Evolutionary conservation across 2,888 invertebrate species (phyloP).

Genomic region (Blastobasis lacticolella): DNA sequence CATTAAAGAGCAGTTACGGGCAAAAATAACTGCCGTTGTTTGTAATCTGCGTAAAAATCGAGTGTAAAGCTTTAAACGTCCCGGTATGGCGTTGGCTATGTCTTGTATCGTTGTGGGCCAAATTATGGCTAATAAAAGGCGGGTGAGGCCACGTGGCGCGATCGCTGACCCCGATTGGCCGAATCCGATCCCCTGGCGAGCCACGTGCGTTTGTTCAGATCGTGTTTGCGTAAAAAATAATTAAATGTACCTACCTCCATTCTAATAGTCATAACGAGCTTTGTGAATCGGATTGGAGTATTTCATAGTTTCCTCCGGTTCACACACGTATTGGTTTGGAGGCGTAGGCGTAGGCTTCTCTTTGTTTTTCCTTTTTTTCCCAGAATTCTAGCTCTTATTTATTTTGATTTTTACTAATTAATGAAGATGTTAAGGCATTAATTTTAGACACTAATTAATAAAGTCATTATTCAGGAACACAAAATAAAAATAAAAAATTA

Average conservation of each 20-base stretch:
- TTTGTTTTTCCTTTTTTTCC: no score
- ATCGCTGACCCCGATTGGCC: constrained; percentile 40
- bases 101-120: constrained; percentile 5
- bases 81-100: not conserved
- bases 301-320: no score
- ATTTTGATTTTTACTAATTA: no score
- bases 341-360: no score
- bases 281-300: not conserved
- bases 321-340: no score
- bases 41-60: constrained; percentile 10
- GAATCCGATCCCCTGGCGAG: constrained; percentile 36
- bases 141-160: constrained; percentile 38
- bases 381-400: no score
- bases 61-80: constrained; percentile 8
- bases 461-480: no score
- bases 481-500: no score
- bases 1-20: no score
- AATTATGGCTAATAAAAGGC: constrained; percentile 39
- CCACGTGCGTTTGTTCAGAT: constrained; percentile 32
- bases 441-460: no score
- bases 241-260: not conserved
- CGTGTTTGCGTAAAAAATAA: constrained; percentile 34
- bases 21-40: constrained; percentile 2
- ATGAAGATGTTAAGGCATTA: no score
- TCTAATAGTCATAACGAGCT: constrained; percentile 6